Conservation (phyloP, 1,140 invertebrate genomes). For the Magallana gigas region DNA sequence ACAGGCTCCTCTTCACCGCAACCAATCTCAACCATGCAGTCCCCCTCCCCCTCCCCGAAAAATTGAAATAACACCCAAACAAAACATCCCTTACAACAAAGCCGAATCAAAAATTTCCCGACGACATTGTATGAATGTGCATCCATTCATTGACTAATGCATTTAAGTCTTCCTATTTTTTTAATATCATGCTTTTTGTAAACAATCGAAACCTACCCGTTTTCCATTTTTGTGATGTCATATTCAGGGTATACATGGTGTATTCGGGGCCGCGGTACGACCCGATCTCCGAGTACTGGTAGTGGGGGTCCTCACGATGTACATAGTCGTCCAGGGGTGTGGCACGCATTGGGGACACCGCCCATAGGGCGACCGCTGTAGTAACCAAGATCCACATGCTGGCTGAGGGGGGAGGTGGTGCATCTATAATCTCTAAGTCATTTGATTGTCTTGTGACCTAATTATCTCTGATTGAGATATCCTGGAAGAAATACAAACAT, state of each 20-base stretch:
- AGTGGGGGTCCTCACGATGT: constrained; percentile 61
- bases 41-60: too few relatives aligned
- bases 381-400: constrained; percentile 4
- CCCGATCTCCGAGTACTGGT: constrained; percentile 62
- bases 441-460: constrained; percentile 20
- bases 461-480: constrained; percentile 1
- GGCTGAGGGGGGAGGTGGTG: not conserved
- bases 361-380: not conserved
- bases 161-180: too few relatives aligned
- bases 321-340: constrained; percentile 72
- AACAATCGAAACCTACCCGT: constrained; percentile 57
- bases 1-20: too few relatives aligned
- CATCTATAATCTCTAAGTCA: not conserved
- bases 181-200: too few relatives aligned
- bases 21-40: too few relatives aligned
- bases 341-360: not conserved
- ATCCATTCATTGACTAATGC: too few relatives aligned
- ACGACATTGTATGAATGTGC: too few relatives aligned
- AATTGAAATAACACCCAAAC: too few relatives aligned
- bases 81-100: too few relatives aligned
- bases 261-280: constrained; percentile 61
- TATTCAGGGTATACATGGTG: constrained; percentile 70
- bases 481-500: not conserved
- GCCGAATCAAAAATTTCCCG: too few relatives aligned
- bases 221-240: constrained; percentile 75